phyloP scores from a whole-genome alignment of 1,140 invertebrate species.

The Aphidius gifuensis region DNA sequence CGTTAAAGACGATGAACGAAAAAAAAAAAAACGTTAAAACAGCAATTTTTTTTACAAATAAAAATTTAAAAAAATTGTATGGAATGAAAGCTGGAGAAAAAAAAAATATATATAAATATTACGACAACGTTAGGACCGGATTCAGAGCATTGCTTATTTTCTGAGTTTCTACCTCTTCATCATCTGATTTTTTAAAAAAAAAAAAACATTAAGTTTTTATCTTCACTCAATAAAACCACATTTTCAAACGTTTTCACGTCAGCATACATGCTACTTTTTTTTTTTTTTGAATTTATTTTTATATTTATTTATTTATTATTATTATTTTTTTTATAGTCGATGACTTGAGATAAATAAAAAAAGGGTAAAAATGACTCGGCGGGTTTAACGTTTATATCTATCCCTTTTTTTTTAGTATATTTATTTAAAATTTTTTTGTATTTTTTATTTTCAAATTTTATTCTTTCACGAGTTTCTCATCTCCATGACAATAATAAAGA shows the following conservation, averaged over 20 bases:
- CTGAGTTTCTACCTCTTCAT: constrained; percentile 24
- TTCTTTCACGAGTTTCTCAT: constrained; percentile 29
- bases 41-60: too few species aligned
- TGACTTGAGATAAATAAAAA: background rate
- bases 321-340: background rate
- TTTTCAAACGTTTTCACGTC: constrained; percentile 9
- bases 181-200: constrained; percentile 15
- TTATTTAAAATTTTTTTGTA: background rate
- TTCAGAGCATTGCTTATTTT: constrained; percentile 7
- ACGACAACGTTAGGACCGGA: constrained; percentile 8
- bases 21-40: background rate
- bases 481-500: constrained; percentile 55
- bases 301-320: too few species aligned
- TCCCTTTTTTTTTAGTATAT: background rate
- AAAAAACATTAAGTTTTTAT: background rate
- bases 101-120: background rate
- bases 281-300: too few species aligned
- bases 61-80: background rate
- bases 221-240: constrained; percentile 15
- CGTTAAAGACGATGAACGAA: constrained; percentile 4
- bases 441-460: background rate
- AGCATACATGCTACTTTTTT: background rate
- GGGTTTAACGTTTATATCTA: background rate
- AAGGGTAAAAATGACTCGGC: background rate
- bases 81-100: constrained; percentile 6